Percentiles rank a stretch among this genome's conserved stretches.
phyloP scores from a whole-genome alignment of 2,113 vertebrate genomes.

The Calonectris borealis region DNA sequence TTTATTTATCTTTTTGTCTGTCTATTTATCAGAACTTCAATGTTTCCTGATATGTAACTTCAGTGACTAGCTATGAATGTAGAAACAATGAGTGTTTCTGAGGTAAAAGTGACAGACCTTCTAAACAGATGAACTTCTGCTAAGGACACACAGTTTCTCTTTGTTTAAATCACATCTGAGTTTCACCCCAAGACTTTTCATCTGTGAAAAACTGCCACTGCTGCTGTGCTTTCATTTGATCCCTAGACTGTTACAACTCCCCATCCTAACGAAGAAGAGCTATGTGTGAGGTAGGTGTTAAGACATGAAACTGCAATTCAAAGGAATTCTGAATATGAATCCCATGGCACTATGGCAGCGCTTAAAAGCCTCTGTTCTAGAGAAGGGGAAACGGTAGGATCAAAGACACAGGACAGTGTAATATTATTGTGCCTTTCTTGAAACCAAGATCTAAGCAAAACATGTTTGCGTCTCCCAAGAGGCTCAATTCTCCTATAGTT shows the following conservation, averaged over 20 bases:
- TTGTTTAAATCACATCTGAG: background rate
- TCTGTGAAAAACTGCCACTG: background rate
- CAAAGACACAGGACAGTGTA: background rate
- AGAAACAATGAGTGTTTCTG: background rate
- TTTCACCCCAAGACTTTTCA: background rate
- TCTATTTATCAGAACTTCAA: background rate
- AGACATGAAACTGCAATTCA: conserved; percentile 7
- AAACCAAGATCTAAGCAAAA: background rate
- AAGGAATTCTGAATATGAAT: background rate
- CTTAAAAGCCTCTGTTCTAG: background rate
- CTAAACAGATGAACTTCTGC: background rate
- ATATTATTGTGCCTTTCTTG: background rate
- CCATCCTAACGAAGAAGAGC: background rate
- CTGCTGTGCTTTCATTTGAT: background rate
- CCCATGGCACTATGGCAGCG: background rate
- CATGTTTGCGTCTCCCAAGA: background rate
- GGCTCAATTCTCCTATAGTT: background rate
- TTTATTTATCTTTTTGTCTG: background rate
- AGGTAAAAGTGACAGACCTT: background rate
- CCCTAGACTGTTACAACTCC: background rate
- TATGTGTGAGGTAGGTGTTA: background rate
- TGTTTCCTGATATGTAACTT: background rate
- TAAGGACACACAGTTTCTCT: background rate
- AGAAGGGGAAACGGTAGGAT: background rate
- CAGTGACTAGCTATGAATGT: background rate